Percentiles rank a stretch among this genome's conserved stretches.
Conservation (phyloP, 2,888 invertebrate species). For the Anoncus sp. region DNA sequence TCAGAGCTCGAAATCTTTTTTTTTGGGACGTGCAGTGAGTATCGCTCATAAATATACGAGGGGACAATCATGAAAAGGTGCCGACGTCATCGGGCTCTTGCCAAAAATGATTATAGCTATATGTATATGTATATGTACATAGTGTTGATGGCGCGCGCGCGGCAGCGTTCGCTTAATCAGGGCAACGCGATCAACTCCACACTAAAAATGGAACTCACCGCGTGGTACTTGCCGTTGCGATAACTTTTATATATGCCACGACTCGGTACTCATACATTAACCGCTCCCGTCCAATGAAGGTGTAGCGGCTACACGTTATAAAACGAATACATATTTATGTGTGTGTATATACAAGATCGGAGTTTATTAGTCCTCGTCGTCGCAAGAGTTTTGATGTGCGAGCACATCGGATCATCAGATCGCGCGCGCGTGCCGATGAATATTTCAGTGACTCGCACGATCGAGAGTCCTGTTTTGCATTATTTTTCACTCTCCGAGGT, state of each 20-base stretch:
- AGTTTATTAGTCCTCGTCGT: constrained; percentile 7
- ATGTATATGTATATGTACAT: constrained; percentile 1
- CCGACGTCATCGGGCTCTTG: constrained; percentile 31
- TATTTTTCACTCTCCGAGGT: neutral
- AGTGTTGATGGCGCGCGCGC: constrained; percentile 11
- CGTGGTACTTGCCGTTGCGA: constrained; percentile 32
- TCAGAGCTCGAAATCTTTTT: constrained; percentile 47
- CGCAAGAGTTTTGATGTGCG: constrained; percentile 40
- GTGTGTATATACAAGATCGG: neutral
- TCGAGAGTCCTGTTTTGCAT: constrained; percentile 17
- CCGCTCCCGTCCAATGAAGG: constrained; percentile 24
- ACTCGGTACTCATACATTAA: constrained; percentile 17
- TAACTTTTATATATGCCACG: constrained; percentile 23
- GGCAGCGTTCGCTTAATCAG: constrained; percentile 42
- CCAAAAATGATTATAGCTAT: constrained; percentile 44
- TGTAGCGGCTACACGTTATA: neutral
- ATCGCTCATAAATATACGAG: constrained; percentile 30
- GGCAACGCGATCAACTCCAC: constrained; percentile 25
- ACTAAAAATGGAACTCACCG: constrained; percentile 58
- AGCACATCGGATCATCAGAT: constrained; percentile 15
- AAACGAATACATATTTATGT: neutral
- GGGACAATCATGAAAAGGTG: constrained; percentile 47
- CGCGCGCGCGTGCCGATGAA: constrained; percentile 51
- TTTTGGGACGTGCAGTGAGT: constrained; percentile 37
- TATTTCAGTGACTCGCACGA: constrained; percentile 49